Conservation (phyloP, 2,888 invertebrate species). For the Zelleria hepariella region DNA sequence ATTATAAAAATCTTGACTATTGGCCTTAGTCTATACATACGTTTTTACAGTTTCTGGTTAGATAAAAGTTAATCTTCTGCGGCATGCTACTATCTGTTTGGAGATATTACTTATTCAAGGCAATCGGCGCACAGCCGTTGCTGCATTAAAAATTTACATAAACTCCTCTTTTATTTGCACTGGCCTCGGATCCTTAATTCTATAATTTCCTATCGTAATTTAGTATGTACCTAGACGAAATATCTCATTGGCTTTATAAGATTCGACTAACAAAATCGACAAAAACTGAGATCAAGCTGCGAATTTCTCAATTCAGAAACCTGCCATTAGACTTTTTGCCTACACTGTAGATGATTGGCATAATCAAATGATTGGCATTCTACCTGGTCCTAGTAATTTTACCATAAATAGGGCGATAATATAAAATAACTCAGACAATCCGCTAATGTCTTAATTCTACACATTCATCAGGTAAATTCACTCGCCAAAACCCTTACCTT, state of each 20-base stretch:
- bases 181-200: neutral
- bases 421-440: no score
- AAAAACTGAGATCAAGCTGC: neutral
- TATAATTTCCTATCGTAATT: neutral
- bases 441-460: no score
- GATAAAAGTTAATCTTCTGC: neutral
- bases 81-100: neutral
- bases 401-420: no score
- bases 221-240: neutral
- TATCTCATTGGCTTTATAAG: neutral
- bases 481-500: neutral
- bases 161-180: neutral
- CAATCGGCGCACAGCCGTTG: neutral
- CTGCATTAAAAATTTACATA: conserved; percentile 2
- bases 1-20: no score
- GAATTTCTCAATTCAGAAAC: neutral
- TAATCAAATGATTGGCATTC: no score
- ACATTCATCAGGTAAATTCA: neutral
- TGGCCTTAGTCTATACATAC: no score
- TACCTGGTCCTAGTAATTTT: no score
- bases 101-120: neutral
- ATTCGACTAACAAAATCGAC: neutral
- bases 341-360: no score
- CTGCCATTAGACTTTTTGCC: neutral
- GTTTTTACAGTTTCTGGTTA: no score